Base-by-base conservation (phyloP, 2,888 invertebrate species). In the Rhingia campestris region DNA sequence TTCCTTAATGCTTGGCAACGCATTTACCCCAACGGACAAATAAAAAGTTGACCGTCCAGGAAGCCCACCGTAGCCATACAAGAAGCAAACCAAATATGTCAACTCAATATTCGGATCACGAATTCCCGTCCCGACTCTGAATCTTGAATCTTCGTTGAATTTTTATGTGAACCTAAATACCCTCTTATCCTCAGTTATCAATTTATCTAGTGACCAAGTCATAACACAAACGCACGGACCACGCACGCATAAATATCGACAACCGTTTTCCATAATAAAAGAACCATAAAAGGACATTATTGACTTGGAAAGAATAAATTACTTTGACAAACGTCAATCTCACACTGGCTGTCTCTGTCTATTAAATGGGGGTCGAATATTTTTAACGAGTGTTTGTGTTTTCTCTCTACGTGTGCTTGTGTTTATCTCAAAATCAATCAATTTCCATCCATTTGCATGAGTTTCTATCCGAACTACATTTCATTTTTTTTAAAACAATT, bases 181-280 rank as follows among this genome's bases (percentile, higher is more conserved):
- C 74, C 70, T 84, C 75, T 80, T 82, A 82, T 82, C 73, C 64
- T 69, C 54, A 70, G 79, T 84, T 84, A 84, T 75, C 84, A 84
- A 84, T 80, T 84, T 84, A 84, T 84, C 74, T 69, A 75, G 80
- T 84, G 80, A 75, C 74, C 84, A 75, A 80, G 73, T 69, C 79
- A 43, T 79, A 56, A 67, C 41, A 64, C 66, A 66, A 49, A 30
- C 37, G 67, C 73, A 63, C 72, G 49, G 59, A 67, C 69, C 73
- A 79, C 73, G 73, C 79, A 74, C 63, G 73, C 82, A 82, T 82
- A 79, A 79, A 79, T 79, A 74, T 22, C 22, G 22, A 22, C 64
- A 79, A 79, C 63, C 79, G 77, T 82, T 82, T 73, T 79, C 79
- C 73, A 79, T 79, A 82, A 82, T 82, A 79, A 82, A 81, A 77